Conservation (phyloP, 2,888 invertebrate genomes). For the Candidula unifasciata region DNA sequence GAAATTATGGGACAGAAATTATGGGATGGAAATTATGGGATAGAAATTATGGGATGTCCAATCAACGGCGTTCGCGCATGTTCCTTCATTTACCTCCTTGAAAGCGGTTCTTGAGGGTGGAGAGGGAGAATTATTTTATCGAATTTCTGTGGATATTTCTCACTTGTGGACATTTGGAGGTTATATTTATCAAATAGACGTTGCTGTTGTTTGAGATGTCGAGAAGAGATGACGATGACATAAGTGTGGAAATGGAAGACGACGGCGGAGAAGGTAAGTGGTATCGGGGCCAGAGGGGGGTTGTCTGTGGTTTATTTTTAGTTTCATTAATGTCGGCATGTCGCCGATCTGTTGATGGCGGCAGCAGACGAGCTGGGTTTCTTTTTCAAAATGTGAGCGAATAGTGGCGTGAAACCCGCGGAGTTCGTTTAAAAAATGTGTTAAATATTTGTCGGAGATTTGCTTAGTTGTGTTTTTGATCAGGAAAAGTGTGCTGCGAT, state of each 20-base stretch:
- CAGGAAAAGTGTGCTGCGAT: no score
- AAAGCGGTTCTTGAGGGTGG: constrained; percentile 55
- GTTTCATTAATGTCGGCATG: neutral
- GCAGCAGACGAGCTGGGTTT: neutral
- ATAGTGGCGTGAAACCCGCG: neutral
- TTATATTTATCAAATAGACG: constrained; percentile 14
- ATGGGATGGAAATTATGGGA: constrained; percentile 52
- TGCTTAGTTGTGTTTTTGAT: no score
- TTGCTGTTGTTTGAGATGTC: constrained; percentile 31
- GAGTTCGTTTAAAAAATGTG: neutral
- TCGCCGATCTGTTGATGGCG: no score
- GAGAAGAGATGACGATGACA: constrained; percentile 62
- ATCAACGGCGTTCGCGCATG: constrained; percentile 72
- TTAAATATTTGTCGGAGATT: no score
- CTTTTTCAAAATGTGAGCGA: neutral
- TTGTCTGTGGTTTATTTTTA: constrained; percentile 44
- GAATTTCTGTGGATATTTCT: neutral
- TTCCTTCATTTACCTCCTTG: constrained; percentile 57
- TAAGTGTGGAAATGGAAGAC: constrained; percentile 69
- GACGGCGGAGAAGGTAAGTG: constrained; percentile 60
- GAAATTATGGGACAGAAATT: constrained; percentile 40
- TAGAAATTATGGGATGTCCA: constrained; percentile 71
- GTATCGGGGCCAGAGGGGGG: neutral
- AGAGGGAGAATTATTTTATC: constrained; percentile 4
- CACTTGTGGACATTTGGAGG: constrained; percentile 11